Evolutionary conservation across 2,113 vertebrate species (phyloP), one percentile per base, ranked within the genome.

Genomic region (Chunga burmeisteri): DNA sequence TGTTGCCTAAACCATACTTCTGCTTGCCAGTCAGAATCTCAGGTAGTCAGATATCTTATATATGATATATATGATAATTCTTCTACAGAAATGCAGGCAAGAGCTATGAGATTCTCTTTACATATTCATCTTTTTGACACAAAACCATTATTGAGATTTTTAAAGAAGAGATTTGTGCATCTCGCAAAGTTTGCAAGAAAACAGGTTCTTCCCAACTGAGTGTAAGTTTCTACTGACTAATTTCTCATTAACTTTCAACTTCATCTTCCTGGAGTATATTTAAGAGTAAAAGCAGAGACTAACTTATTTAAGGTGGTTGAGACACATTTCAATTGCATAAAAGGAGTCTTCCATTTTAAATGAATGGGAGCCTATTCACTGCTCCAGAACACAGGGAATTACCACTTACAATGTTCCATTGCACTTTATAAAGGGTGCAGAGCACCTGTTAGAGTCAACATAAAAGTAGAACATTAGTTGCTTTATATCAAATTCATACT

Each of bases 81-180:
- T 63, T 72, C 56, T 74, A 72, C 11, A 81, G 84, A 95, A 96
- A 96, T 84, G 70, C 71, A 88, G 32, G 40, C 56, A 87, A 75
- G 42, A 91, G 47, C 80, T 94, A 83, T 52, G 70, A 82, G 50
- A 40, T 70, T 66, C 58, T 61, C 40, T 65, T 92, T 56, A 81
- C 14, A 26, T 79, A 95, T 75, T 91, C 8, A 58, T 86, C 86
- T 90, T 93, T 70, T 67, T 94, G 90, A 94, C 83, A 96, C 16
- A 86, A 95, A 95, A 53, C 7, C 56, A 59, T 71, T 90, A 80
- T 3, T 61, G 27, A 16, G 34, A 92, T 68, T 93, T 96, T 87
- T 78, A 66, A 74, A 73, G 22, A 55, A 61, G 13, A 94, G n/a
- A 59, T 84, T 53, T 80, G 49, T 34, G 18, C 46, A 70, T 79